Evolutionary conservation across 1,140 invertebrate species (phyloP).

Genomic region (Bilobella aurantiaca): DNA sequence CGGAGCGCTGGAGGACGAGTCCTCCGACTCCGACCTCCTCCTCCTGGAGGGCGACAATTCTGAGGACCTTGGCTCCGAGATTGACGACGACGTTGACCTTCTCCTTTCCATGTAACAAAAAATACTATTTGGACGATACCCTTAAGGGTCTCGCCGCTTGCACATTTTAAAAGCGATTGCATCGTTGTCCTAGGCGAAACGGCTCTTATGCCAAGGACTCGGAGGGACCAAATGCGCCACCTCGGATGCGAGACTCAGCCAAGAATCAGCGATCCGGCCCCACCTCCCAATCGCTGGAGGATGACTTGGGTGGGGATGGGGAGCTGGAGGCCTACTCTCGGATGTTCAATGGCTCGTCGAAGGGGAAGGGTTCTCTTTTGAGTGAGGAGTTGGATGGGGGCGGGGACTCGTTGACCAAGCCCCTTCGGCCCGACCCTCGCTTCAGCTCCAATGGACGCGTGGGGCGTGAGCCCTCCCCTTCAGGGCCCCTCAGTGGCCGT

Average conservation of each 20-base stretch:
- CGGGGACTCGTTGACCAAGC: background rate
- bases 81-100: conserved; percentile 31
- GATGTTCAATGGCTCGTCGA: background rate
- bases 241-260: background rate
- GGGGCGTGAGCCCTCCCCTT: too few species aligned
- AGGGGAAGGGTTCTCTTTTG: background rate
- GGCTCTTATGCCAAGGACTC: too few species aligned
- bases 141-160: too few species aligned
- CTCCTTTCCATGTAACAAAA: background rate
- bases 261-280: background rate
- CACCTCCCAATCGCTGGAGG: background rate
- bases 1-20: conserved; percentile 28
- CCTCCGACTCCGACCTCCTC: conserved; percentile 31
- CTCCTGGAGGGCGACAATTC: conserved; percentile 32
- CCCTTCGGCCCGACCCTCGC: background rate
- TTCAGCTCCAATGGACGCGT: background rate
- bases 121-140: background rate
- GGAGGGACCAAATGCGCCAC: too few species aligned
- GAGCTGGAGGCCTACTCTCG: background rate
- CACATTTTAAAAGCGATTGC: too few species aligned
- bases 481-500: background rate
- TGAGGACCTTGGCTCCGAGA: conserved; percentile 22
- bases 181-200: too few species aligned
- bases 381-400: background rate
- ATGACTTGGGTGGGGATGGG: background rate